A percentile compares a stretch with the other conserved stretches of the same genome.
Conservation (phyloP, 64 coral and sea anemone genomes). For the Montipora efflorescens region DNA sequence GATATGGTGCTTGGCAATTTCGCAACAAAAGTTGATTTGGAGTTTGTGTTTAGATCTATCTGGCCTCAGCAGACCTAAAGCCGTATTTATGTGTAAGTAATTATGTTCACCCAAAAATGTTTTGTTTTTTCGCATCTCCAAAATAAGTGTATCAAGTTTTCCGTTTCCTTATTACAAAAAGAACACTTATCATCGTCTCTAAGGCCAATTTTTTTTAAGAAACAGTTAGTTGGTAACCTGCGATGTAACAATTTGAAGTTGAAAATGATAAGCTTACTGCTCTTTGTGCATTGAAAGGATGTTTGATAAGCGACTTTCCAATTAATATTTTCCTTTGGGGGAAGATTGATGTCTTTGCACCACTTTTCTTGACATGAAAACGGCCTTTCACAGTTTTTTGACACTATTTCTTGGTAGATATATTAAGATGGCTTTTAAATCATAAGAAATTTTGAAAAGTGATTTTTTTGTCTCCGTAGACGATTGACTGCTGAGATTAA, state of each 20-base stretch:
- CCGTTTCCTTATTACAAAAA: not conserved
- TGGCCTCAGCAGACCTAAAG: too few relatives aligned
- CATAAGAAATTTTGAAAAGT: too few relatives aligned
- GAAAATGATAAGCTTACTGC: not conserved
- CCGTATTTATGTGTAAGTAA: not conserved
- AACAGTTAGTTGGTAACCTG: not conserved
- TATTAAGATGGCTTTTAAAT: too few relatives aligned
- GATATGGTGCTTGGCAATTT: too few relatives aligned
- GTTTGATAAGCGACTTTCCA: not conserved
- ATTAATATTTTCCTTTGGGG: not conserved
- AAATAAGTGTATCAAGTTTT: too few relatives aligned
- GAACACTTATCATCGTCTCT: not conserved
- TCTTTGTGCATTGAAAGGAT: slow-evolving; percentile 9
- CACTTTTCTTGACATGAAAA: slow-evolving; percentile 2
- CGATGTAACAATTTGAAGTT: not conserved
- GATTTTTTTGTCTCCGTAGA: not conserved
- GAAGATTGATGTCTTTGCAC: slow-evolving; percentile 7
- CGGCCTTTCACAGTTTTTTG: slow-evolving; percentile 10
- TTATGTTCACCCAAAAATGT: not conserved
- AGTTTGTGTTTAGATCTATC: too few relatives aligned
- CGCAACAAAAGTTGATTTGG: too few relatives aligned
- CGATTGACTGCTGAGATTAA: not conserved
- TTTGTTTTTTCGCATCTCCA: too few relatives aligned
- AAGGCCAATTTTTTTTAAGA: not conserved
- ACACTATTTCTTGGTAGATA: not conserved